These are phyloP conservation scores for Dermatophagoides farinae DNA, from an alignment of 1,140 invertebrate genomes.

Conservation along the genomic window DNA sequence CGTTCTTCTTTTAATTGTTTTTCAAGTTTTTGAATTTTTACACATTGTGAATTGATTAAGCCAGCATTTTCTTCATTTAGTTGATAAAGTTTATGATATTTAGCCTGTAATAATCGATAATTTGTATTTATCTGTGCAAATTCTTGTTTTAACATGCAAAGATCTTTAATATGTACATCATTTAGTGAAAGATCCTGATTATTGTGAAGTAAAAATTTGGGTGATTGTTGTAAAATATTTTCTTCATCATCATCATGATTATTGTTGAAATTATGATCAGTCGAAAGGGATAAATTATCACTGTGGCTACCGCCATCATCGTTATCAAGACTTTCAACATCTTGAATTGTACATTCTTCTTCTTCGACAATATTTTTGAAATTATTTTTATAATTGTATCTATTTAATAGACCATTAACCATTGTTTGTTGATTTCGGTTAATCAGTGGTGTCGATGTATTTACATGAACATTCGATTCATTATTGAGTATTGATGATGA, in stretches of 20 bases:
- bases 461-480: not conserved
- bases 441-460: not conserved
- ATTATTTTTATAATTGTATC: too few relatives aligned
- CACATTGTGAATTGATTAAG: not conserved
- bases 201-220: too few relatives aligned
- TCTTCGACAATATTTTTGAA: too few relatives aligned
- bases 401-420: too few relatives aligned
- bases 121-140: not conserved
- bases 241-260: not conserved
- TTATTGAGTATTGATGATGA: not conserved
- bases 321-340: not conserved
- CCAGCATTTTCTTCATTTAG: not conserved
- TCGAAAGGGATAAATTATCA: not conserved
- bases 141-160: not conserved
- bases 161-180: not conserved
- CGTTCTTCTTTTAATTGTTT: not conserved
- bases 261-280: not conserved
- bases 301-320: not conserved
- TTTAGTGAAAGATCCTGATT: not conserved
- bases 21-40: not conserved
- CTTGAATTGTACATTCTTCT: too few relatives aligned
- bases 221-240: too few relatives aligned
- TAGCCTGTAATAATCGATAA: not conserved
- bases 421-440: too few relatives aligned
- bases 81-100: not conserved